Base-by-base conservation (phyloP, 2,888 invertebrate genomes). In the Clivina fossor region DNA sequence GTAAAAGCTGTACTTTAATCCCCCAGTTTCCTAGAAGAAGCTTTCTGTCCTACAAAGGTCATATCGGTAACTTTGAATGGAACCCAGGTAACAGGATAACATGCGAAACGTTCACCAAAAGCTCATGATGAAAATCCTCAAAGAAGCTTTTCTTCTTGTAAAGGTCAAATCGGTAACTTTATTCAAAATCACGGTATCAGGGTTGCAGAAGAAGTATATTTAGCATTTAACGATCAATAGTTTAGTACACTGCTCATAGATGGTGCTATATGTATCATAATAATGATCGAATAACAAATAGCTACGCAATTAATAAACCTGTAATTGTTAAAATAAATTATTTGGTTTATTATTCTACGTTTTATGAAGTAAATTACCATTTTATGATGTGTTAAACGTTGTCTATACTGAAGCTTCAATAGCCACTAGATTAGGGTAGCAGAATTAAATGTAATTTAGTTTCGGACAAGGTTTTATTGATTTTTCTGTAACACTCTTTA, bases 121-220 rank as follows among this genome's bases (percentile, higher is more conserved):
- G 26, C 18, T 19, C 24, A 8, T 8, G 22, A 22, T 26, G 22
- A 9, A 9, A 15, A 26, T 19, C 26, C 8, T 28, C 15, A 24
- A 53, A 53, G 53, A 38, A 53, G 44, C 43, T 44, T 43, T 51
- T 37, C 44, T 30, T 53, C 53, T 44, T 43, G 16, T 33, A 37
- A 53, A 53, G 53, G 53, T 53, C 53, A 53, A 13, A 37, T 44
- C 44, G 53, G 44, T 53, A 53, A 53, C 43, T 53, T 53, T 53
- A 53, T 53, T 53, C 53, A 53, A 53, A 53, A 53, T 19, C 53
- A 44, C 19, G 20, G 11, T 53, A 53, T 19, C 26, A 43, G 53
- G 53, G 19, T 4, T 13, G 8, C 9, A 4, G 2, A 32, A n/a
- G 53, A 9, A 28, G 15, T 13, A 15, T 15, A 26, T 51, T 3